These are phyloP conservation scores for Poeciliopsis occidentalis DNA, from an alignment of 2,113 vertebrate species.

Conservation along the genomic window DNA sequence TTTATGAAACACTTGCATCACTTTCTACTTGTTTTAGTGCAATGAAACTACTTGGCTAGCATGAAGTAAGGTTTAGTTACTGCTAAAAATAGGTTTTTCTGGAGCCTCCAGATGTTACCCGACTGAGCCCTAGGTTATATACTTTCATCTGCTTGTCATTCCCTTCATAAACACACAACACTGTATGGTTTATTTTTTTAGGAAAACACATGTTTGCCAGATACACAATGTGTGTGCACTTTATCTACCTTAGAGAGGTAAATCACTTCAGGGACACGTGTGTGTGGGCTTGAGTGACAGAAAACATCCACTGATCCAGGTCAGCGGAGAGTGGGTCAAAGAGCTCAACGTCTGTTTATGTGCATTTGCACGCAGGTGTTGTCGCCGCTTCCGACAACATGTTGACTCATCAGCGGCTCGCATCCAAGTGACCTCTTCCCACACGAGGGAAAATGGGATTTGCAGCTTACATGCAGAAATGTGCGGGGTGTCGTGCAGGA, in stretches of 20 bases:
- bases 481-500: background rate
- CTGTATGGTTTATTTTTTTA: too few species aligned
- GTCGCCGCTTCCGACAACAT: conserved; percentile 43
- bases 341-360: conserved; percentile 62
- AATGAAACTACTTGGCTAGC: too few species aligned
- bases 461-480: conserved; percentile 16
- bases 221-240: conserved; percentile 23
- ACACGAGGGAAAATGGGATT: conserved; percentile 32
- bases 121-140: background rate
- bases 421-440: conserved; percentile 59
- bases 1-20: too few species aligned
- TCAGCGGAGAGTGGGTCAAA: conserved; percentile 69
- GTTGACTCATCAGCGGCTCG: conserved; percentile 62
- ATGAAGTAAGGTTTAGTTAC: too few species aligned
- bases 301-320: conserved; percentile 64
- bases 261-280: conserved; percentile 46
- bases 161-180: background rate
- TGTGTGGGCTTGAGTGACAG: conserved; percentile 61
- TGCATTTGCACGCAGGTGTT: conserved; percentile 57
- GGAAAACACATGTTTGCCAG: conserved; percentile 13
- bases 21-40: too few species aligned
- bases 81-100: background rate
- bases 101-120: background rate
- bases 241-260: conserved; percentile 39
- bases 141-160: background rate